Evolutionary conservation across 2,113 vertebrate genomes (phyloP).

Genomic region (Picathartes gymnocephalus): DNA sequence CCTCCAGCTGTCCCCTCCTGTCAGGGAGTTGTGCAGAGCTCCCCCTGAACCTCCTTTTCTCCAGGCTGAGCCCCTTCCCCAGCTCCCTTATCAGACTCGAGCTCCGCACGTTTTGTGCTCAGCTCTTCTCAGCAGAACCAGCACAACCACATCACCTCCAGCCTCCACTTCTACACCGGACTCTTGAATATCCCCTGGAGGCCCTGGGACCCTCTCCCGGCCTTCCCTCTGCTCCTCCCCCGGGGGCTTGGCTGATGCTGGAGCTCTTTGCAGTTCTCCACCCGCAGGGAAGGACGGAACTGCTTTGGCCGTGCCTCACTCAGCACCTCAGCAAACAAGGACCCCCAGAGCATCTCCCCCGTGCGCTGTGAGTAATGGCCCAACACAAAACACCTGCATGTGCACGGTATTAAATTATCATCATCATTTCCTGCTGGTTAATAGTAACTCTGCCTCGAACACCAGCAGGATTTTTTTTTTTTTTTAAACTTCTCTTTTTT

Average conservation of each 20-base stretch:
- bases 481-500: neutral
- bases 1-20: neutral
- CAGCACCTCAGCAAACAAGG: neutral
- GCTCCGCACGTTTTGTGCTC: neutral
- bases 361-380: neutral
- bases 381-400: constrained; percentile 26
- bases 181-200: neutral
- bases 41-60: neutral
- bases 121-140: neutral
- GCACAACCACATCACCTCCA: neutral
- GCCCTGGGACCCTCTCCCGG: neutral
- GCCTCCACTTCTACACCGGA: neutral
- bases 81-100: neutral
- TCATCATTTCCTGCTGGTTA: constrained; percentile 49
- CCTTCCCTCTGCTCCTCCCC: neutral
- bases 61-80: neutral
- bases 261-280: neutral
- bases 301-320: neutral
- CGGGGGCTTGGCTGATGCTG: fast-evolving
- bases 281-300: neutral
- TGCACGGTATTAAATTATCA: neutral
- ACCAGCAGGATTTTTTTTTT: neutral
- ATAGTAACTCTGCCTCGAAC: neutral
- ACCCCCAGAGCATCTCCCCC: neutral
- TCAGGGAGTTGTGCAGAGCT: neutral